Evolutionary conservation across 2,888 invertebrate species (phyloP), one percentile per base, ranked within the genome.

Genomic region (Plagiodera versicolora): DNA sequence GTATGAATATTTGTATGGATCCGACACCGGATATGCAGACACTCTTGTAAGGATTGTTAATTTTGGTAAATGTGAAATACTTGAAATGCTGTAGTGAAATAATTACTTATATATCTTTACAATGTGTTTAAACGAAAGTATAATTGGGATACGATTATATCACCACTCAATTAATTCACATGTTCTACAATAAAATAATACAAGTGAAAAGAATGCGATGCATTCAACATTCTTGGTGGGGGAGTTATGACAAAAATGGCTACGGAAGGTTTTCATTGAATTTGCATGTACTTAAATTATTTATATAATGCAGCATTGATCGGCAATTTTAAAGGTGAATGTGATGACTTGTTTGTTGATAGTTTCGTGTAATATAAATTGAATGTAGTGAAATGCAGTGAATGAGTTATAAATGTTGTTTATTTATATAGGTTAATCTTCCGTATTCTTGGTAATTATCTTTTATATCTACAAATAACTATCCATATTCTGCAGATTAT

Each of bases 181-280:
- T 8, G 32, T 10, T 16, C 9, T 14, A 14, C 14, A 14, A 46
- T 8, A 46, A 8, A 46, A 18, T 10, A 17, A 45, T 6, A 14
- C 46, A 18, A 11, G 49, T 24, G 16, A 14, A 20, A 14, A 39
- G 32, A 32, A 32, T 32, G 32, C 32, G 11, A 32, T 51, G 17
- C 30, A 50, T 48, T 54, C 46, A 18, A 47, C 56, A 58, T 58
- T 60, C 70, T 67, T 65, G 71, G 78, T 78, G 79, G 79, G 79
- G 79, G 79, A 77, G 78, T 75, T 70, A 66, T 64, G 65, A 74
- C 67, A 73, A 80, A 79, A 77, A 80, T 80, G 80, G 80, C 80
- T 76, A 76, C 78, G 75, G 72, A 75, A 76, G 75, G 74, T 76
- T 76, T 76, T 74, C 71, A 70, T 69, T 75, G 75, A 76, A 75